These are phyloP conservation scores for Eleutherodactylus coqui DNA, from an alignment of 2,797 vertebrate genomes.

Conservation along the genomic window DNA sequence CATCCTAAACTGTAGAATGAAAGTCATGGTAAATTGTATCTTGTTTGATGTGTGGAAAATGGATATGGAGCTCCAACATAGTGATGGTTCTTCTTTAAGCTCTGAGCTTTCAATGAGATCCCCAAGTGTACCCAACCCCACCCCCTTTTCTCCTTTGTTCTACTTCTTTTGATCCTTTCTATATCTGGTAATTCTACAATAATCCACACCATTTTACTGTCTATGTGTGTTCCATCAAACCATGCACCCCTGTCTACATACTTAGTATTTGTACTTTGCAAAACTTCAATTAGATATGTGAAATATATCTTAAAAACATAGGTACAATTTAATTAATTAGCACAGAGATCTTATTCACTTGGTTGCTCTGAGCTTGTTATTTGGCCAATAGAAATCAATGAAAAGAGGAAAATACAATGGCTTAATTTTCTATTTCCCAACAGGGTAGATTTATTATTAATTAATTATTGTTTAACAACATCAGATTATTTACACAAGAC, in stretches of 20 bases:
- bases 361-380: neutral
- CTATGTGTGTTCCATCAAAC: neutral
- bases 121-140: no score
- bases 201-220: neutral
- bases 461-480: neutral
- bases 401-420: neutral
- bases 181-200: neutral
- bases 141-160: no score
- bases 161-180: no score
- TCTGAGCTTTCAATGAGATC: no score
- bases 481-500: slow-evolving; percentile 5
- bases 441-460: neutral
- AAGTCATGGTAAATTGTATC: no score
- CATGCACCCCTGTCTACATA: neutral
- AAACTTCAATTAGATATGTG: neutral
- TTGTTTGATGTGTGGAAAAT: no score
- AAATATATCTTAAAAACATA: neutral
- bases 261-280: neutral
- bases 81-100: no score
- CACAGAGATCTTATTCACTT: neutral
- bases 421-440: neutral
- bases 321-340: neutral
- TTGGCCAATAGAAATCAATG: neutral
- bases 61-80: no score
- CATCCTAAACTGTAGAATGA: no score